A percentile compares a stretch with the other conserved stretches of the same genome.
Evolutionary conservation across 2,113 vertebrate species (phyloP).

Genomic region (Cryptomyrus ogoouensis): DNA sequence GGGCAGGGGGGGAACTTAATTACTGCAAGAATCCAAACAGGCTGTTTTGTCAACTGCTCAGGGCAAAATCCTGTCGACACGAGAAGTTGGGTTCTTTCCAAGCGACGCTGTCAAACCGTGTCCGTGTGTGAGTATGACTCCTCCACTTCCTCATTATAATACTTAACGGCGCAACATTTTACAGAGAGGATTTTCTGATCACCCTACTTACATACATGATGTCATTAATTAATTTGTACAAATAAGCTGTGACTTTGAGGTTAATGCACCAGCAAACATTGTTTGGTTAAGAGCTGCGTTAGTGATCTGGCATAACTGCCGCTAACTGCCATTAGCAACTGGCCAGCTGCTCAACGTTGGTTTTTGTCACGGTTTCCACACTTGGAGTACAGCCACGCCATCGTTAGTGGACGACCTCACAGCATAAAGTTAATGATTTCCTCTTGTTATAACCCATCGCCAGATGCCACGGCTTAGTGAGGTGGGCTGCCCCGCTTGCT

Average conservation of each 20-base stretch:
- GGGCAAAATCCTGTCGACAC: slow-evolving; percentile 83
- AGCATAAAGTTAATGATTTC: slow-evolving; percentile 20
- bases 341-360: not conserved
- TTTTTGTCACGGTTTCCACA: not conserved
- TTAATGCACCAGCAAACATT: not conserved
- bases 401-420: not conserved
- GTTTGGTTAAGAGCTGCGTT: not conserved
- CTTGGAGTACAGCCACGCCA: not conserved
- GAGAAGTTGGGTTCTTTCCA: slow-evolving; percentile 91
- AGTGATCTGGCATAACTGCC: not conserved
- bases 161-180: not conserved
- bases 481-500: not conserved
- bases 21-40: not conserved
- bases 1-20: not conserved
- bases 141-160: slow-evolving; percentile 28
- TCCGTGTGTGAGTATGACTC: slow-evolving; percentile 79
- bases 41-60: slow-evolving; percentile 42
- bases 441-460: slow-evolving; percentile 27
- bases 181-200: not conserved
- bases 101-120: slow-evolving; percentile 89
- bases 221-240: not conserved
- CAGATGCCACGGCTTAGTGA: not conserved
- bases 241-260: not conserved
- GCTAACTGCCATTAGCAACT: not conserved
- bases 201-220: not conserved